Conservation (phyloP, 2,113 vertebrate species). For the Pandion haliaetus region DNA sequence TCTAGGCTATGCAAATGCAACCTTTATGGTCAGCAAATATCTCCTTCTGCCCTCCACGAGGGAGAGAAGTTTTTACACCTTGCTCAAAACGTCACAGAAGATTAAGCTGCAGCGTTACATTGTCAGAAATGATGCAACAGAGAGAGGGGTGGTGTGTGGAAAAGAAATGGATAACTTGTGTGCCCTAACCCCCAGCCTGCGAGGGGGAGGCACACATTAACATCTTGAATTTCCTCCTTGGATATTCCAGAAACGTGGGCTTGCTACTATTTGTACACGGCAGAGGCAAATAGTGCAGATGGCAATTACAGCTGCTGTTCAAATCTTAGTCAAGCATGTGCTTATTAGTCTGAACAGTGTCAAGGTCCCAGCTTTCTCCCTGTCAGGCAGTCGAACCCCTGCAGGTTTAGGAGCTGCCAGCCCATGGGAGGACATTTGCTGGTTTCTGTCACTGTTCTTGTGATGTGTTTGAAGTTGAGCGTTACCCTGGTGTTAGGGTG, state of each 20-base stretch:
- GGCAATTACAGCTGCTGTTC: not conserved
- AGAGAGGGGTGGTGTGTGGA: rapidly evolving
- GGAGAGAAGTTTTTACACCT: not conserved
- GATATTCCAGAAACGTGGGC: not conserved
- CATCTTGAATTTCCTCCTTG: not conserved
- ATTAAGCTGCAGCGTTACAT: rapidly evolving
- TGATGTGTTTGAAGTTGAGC: not conserved
- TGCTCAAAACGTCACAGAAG: not conserved
- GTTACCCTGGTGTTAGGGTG: not conserved
- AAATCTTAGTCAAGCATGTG: not conserved
- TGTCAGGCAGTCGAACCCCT: not conserved
- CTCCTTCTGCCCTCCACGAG: not conserved
- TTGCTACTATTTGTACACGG: not conserved
- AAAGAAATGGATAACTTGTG: not conserved
- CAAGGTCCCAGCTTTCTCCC: not conserved
- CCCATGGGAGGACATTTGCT: not conserved
- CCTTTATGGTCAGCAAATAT: not conserved
- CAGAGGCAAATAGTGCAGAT: not conserved
- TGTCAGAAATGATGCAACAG: not conserved
- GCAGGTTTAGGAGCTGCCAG: not conserved
- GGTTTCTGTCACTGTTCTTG: not conserved
- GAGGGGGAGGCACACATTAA: not conserved
- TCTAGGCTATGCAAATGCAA: not conserved
- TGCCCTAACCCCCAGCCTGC: not conserved
- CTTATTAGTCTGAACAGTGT: not conserved